Evolutionary conservation across 2,797 vertebrate species (phyloP).

Genomic region (Cetoscarus ocellatus): DNA sequence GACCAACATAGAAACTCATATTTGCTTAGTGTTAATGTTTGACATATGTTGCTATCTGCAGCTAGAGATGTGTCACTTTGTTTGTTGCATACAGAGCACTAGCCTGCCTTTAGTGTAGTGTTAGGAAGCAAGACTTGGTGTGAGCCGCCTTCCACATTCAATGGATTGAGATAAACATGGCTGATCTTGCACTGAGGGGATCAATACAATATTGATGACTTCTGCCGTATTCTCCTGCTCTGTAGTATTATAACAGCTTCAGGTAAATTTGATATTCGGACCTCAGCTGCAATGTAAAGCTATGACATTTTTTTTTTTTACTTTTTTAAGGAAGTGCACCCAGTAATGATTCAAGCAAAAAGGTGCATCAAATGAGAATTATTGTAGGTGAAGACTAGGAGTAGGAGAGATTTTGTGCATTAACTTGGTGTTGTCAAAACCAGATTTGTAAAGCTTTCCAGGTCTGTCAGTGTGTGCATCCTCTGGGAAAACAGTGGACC

Average conservation of each 20-base stretch:
- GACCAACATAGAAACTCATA: too few relatives aligned
- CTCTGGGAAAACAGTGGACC: conserved; percentile 37
- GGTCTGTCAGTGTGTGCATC: conserved; percentile 29
- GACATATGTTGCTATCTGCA: too few relatives aligned
- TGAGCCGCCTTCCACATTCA: background rate
- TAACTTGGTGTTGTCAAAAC: conserved; percentile 13
- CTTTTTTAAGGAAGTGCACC: too few relatives aligned
- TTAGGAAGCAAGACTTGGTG: background rate
- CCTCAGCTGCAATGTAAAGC: background rate
- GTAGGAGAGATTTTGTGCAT: background rate
- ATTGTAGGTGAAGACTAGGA: background rate
- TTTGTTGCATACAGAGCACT: background rate
- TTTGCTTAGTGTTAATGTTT: background rate
- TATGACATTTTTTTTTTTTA: background rate
- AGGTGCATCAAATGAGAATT: background rate
- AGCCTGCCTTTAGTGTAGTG: background rate
- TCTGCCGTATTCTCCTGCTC: background rate
- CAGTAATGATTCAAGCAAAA: background rate
- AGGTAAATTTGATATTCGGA: background rate
- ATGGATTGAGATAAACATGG: background rate
- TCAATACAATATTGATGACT: background rate
- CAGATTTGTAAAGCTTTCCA: conserved; percentile 31
- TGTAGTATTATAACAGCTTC: background rate
- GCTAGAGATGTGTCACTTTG: background rate
- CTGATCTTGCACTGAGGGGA: background rate